Percentiles rank a stretch among this genome's conserved stretches.
These are phyloP conservation scores for Agapornis roseicollis DNA, from an alignment of 2,113 vertebrate genomes.

Conservation along the genomic window DNA sequence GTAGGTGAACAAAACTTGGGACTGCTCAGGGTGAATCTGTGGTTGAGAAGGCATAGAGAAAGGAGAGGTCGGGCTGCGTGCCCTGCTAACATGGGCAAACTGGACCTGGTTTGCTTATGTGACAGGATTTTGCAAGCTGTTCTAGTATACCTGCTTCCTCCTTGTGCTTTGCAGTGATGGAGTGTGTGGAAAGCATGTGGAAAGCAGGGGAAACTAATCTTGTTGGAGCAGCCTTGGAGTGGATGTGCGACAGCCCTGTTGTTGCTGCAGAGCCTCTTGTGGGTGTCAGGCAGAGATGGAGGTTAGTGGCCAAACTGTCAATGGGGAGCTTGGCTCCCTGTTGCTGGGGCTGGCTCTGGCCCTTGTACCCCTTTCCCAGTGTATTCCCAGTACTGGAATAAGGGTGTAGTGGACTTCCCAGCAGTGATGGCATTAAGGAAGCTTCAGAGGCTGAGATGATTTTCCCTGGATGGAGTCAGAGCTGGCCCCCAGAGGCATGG, in stretches of 20 bases:
- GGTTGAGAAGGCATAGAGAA: not conserved
- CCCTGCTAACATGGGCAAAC: not conserved
- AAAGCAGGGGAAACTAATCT: not conserved
- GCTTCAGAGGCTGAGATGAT: fast-evolving
- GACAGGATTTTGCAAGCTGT: not conserved
- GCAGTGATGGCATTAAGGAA: not conserved
- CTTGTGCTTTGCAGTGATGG: fast-evolving
- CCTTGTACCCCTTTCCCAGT: not conserved
- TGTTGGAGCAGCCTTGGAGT: not conserved
- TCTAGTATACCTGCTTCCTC: not conserved
- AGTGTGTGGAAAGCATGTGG: not conserved
- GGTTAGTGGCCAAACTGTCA: too few relatives aligned
- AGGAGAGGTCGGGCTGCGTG: not conserved
- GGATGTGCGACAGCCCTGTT: fast-evolving
- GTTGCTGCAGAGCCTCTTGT: not conserved
- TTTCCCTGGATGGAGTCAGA: not conserved
- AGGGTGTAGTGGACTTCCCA: not conserved
- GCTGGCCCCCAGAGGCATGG: too few relatives aligned
- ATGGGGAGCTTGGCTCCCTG: fast-evolving
- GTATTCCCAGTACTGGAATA: not conserved
- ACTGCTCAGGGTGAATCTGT: not conserved
- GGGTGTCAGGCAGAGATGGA: not conserved
- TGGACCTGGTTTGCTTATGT: fast-evolving
- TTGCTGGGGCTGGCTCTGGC: not conserved
- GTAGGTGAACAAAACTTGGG: not conserved